Conservation (phyloP, 2,888 invertebrate genomes). For the Microctonus aethiopoides region DNA sequence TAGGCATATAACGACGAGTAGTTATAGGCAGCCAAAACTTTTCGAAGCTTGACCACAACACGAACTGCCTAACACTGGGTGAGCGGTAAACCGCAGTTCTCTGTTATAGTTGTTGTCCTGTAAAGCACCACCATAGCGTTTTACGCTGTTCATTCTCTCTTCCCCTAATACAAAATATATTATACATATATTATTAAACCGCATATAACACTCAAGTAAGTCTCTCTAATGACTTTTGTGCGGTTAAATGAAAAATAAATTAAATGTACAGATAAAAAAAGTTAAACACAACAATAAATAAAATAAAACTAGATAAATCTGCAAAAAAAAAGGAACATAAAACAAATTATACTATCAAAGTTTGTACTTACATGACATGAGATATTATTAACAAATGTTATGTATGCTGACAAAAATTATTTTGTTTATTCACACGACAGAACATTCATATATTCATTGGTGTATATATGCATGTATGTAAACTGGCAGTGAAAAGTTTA, state of each 20-base stretch:
- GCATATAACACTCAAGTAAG: neutral
- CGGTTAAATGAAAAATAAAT: neutral
- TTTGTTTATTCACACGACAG: constrained; percentile 45
- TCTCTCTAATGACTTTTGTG: neutral
- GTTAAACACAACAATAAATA: neutral
- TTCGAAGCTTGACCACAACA: constrained; percentile 47
- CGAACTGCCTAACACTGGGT: constrained; percentile 45
- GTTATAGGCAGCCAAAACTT: constrained; percentile 40
- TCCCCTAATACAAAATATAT: constrained; percentile 20
- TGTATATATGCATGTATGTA: constrained; percentile 26
- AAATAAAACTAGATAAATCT: neutral
- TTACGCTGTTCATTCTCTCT: constrained; percentile 1
- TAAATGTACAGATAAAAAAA: neutral
- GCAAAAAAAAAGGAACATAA: too few species aligned
- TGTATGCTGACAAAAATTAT: constrained; percentile 27
- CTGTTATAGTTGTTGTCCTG: constrained; percentile 26
- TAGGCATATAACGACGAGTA: constrained; percentile 47
- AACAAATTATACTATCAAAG: too few species aligned
- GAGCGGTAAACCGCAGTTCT: constrained; percentile 50
- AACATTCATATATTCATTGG: constrained; percentile 33
- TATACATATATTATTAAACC: constrained; percentile 14
- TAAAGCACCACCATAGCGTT: neutral
- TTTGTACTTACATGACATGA: too few species aligned
- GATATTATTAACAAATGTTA: too few species aligned
- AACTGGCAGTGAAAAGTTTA: constrained; percentile 46